Conservation (phyloP, 2,888 invertebrate genomes). For the Disparrhopalites patrizii region DNA sequence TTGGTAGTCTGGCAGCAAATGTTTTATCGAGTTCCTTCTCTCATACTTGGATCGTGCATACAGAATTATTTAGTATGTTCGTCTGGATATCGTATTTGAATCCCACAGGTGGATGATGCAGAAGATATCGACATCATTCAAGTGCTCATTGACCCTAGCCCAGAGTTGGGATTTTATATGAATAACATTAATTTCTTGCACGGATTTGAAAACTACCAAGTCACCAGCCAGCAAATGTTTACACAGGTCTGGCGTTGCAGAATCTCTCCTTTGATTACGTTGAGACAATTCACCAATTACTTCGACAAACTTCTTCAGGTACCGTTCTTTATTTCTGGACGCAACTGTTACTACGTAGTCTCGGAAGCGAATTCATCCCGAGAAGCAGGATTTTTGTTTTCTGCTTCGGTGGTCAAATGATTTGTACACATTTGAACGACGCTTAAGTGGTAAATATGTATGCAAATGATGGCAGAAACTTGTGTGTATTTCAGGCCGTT, state of each 20-base stretch:
- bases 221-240: constrained; percentile 74
- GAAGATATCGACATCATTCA: constrained; percentile 74
- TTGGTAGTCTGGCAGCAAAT: not conserved
- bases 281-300: constrained; percentile 51
- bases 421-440: too few relatives aligned
- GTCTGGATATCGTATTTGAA: too few relatives aligned
- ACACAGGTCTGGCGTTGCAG: constrained; percentile 67
- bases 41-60: not conserved
- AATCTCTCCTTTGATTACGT: constrained; percentile 48
- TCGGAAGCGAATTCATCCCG: too few relatives aligned
- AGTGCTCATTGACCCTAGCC: constrained; percentile 55
- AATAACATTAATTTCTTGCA: constrained; percentile 74
- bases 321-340: constrained; percentile 7
- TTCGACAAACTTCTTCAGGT: constrained; percentile 55
- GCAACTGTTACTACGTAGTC: too few relatives aligned
- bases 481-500: constrained; percentile 61
- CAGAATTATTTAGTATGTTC: not conserved
- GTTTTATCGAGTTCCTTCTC: not conserved
- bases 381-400: too few relatives aligned
- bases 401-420: too few relatives aligned
- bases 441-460: not conserved
- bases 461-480: not conserved
- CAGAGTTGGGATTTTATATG: constrained; percentile 72
- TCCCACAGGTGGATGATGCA: constrained; percentile 67
- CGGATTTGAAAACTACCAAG: constrained; percentile 64